A percentile compares a stretch with the other conserved stretches of the same genome.
Evolutionary conservation across 1,140 invertebrate genomes (phyloP).

Genomic region (Aphelinus atriplicis): DNA sequence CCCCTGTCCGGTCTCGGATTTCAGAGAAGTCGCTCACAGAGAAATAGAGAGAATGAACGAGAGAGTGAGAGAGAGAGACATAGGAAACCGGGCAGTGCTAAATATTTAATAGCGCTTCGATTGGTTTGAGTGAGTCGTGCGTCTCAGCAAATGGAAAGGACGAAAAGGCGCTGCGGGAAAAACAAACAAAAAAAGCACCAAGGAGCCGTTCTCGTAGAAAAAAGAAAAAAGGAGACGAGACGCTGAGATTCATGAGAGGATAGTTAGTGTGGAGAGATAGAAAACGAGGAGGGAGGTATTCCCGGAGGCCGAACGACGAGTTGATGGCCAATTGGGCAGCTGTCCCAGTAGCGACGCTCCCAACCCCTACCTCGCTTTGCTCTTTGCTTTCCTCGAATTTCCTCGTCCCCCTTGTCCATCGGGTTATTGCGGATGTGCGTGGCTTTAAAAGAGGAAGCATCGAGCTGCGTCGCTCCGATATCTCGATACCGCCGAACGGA

Average conservation of each 20-base stretch:
- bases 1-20: too few relatives aligned
- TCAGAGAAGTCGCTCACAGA: neutral
- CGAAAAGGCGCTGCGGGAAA: neutral
- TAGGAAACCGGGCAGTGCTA: conserved; percentile 52
- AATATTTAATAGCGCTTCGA: conserved; percentile 64
- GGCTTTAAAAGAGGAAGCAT: conserved; percentile 48
- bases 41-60: conserved; percentile 30
- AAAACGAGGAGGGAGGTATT: conserved; percentile 50
- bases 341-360: conserved; percentile 52
- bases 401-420: conserved; percentile 29
- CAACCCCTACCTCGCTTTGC: conserved; percentile 4
- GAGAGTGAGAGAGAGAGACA: conserved; percentile 42
- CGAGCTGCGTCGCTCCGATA: neutral
- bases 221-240: conserved; percentile 28
- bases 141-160: conserved; percentile 21
- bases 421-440: neutral
- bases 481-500: conserved; percentile 17
- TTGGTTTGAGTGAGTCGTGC: conserved; percentile 55
- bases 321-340: conserved; percentile 59
- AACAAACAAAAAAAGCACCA: conserved; percentile 11
- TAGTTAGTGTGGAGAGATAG: conserved; percentile 48
- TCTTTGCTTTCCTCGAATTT: neutral
- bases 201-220: conserved; percentile 13
- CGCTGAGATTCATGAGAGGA: conserved; percentile 46
- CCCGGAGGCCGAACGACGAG: conserved; percentile 53